A percentile compares a stretch with the other conserved stretches of the same genome.
Evolutionary conservation across 2,888 invertebrate genomes (phyloP).

Genomic region (Tholera decimalis): DNA sequence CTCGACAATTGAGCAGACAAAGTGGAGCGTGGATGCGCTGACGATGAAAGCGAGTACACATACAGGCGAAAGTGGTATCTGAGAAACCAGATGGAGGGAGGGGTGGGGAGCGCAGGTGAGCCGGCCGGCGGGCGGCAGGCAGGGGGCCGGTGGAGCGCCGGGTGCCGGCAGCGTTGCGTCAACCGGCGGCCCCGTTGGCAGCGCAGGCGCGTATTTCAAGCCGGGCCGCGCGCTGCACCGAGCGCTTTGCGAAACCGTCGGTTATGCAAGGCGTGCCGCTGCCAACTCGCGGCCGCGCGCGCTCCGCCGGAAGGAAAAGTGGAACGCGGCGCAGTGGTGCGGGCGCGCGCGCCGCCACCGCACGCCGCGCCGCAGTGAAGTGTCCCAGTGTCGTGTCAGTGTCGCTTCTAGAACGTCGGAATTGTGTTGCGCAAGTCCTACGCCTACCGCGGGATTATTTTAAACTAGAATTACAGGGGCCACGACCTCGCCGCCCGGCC

Average conservation of each 20-base stretch:
- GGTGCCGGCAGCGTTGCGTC: slow-evolving; percentile 77
- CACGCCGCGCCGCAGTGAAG: slow-evolving; percentile 88
- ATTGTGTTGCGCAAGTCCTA: slow-evolving; percentile 89
- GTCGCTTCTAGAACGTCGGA: slow-evolving; percentile 89
- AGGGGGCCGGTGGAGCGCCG: slow-evolving; percentile 59
- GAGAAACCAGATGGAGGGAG: slow-evolving; percentile 80
- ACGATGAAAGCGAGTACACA: slow-evolving; percentile 84
- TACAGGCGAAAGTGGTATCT: slow-evolving; percentile 87
- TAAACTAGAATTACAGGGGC: slow-evolving; percentile 83
- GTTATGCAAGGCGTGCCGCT: slow-evolving; percentile 91
- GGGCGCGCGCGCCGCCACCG: slow-evolving; percentile 88
- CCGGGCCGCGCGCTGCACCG: slow-evolving; percentile 86
- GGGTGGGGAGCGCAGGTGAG: slow-evolving; percentile 78
- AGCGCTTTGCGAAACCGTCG: slow-evolving; percentile 90
- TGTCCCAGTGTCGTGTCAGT: slow-evolving; percentile 89
- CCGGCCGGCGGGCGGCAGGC: slow-evolving; percentile 57
- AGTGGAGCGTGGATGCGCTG: slow-evolving; percentile 77
- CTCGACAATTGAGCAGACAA: slow-evolving; percentile 53
- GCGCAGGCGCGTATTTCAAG: slow-evolving; percentile 88
- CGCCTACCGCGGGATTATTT: slow-evolving; percentile 89
- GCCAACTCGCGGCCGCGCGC: slow-evolving; percentile 88
- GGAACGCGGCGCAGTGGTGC: slow-evolving; percentile 90
- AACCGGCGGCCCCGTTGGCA: slow-evolving; percentile 84
- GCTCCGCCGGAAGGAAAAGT: slow-evolving; percentile 91
- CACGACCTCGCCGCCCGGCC: slow-evolving; percentile 72